Conservation (phyloP, 1,140 invertebrate genomes). For the Zaprionus capensis region DNA sequence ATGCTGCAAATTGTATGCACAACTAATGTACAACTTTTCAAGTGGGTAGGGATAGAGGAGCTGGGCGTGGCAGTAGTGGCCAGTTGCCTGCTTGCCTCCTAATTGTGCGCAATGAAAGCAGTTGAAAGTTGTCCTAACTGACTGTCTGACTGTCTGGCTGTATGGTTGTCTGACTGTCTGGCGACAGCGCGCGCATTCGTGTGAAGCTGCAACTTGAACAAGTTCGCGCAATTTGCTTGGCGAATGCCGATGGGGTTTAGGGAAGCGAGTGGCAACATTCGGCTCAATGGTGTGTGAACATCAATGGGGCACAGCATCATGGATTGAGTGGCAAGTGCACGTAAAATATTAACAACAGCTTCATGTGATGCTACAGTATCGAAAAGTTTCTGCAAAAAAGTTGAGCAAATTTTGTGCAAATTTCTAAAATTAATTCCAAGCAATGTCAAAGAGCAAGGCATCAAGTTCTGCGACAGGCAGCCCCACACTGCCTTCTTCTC, state of each 20-base stretch:
- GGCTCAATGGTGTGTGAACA: constrained; percentile 68
- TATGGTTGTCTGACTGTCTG: background rate
- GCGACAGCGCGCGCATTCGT: constrained; percentile 34
- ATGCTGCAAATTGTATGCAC: constrained; percentile 47
- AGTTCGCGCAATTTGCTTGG: constrained; percentile 71
- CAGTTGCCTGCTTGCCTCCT: constrained; percentile 44
- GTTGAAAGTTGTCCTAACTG: constrained; percentile 56
- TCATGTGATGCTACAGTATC: constrained; percentile 22
- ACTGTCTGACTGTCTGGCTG: background rate
- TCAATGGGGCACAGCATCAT: constrained; percentile 40
- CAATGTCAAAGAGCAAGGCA: constrained; percentile 70
- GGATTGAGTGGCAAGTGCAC: constrained; percentile 65
- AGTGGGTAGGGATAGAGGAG: constrained; percentile 8
- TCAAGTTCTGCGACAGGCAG: constrained; percentile 38
- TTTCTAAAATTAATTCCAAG: constrained; percentile 75
- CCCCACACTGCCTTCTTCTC: background rate
- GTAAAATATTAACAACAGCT: constrained; percentile 75
- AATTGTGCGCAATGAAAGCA: constrained; percentile 76
- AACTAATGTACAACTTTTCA: constrained; percentile 53
- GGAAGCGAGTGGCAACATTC: constrained; percentile 38
- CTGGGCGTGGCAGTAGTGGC: constrained; percentile 4
- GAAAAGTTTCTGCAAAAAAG: constrained; percentile 47
- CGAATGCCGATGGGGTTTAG: constrained; percentile 51
- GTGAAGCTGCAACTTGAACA: constrained; percentile 63
- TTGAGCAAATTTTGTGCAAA: constrained; percentile 65